Conservation (phyloP, 2,888 invertebrate genomes). For the Aphidoletes aphidimyza region DNA sequence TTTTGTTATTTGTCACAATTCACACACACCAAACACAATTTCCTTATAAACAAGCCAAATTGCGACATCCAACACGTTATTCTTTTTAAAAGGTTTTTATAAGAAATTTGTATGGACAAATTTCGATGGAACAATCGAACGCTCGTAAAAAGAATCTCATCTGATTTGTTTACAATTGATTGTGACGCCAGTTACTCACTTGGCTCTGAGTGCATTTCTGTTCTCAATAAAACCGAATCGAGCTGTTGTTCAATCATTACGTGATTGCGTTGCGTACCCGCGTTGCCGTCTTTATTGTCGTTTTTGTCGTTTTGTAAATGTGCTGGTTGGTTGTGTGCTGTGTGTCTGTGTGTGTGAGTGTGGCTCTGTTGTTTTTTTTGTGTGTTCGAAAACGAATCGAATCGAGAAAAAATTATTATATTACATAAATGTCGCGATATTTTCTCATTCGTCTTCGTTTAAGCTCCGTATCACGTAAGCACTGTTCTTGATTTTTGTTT, state of each 20-base stretch:
- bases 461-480: constrained; percentile 52
- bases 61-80: too few species aligned
- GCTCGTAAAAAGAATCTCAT: not conserved
- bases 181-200: constrained; percentile 39
- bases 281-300: constrained; percentile 30
- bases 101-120: not conserved
- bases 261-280: constrained; percentile 42
- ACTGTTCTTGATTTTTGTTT: constrained; percentile 42
- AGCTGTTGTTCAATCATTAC: constrained; percentile 51
- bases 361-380: not conserved
- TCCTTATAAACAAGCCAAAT: too few species aligned
- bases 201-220: not conserved
- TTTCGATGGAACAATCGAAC: too few species aligned
- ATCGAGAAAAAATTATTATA: constrained; percentile 29
- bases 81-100: too few species aligned
- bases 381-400: constrained; percentile 14
- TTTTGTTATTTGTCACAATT: not conserved
- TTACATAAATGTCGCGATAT: constrained; percentile 53
- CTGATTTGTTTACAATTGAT: constrained; percentile 47
- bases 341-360: not conserved
- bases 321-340: not conserved
- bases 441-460: constrained; percentile 44
- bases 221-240: constrained; percentile 12
- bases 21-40: too few species aligned
- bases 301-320: not conserved